These are phyloP conservation scores for Paramisgurnus dabryanus DNA, from an alignment of 2,113 vertebrate species.

Conservation along the genomic window DNA sequence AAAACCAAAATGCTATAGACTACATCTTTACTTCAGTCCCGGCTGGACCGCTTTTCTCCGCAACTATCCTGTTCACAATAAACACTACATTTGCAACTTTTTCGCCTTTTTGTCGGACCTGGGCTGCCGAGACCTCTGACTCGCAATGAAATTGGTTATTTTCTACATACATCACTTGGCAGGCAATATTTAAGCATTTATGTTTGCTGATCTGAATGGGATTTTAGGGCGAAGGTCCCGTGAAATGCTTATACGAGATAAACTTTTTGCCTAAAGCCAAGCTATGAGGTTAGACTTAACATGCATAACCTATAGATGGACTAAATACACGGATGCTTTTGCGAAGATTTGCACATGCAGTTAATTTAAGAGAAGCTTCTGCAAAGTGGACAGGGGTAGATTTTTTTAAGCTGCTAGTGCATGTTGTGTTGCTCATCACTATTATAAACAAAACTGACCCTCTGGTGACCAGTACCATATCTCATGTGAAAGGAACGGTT, in stretches of 20 bases:
- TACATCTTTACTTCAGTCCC: not conserved
- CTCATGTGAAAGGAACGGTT: constrained; percentile 14
- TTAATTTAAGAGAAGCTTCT: constrained; percentile 18
- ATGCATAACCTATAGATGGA: constrained; percentile 10
- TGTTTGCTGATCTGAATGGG: not conserved
- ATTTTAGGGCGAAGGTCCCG: not conserved
- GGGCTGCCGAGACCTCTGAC: not conserved
- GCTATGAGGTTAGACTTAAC: not conserved
- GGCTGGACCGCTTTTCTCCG: constrained; percentile 2
- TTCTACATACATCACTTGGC: constrained; percentile 31
- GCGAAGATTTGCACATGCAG: not conserved
- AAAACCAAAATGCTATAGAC: constrained; percentile 23
- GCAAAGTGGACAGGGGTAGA: not conserved
- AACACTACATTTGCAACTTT: not conserved
- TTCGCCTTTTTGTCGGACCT: not conserved
- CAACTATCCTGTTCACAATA: constrained; percentile 8
- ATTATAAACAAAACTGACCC: constrained; percentile 47
- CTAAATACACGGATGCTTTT: not conserved
- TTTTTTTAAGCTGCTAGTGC: constrained; percentile 8
- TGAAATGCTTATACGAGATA: constrained; percentile 18
- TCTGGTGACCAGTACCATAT: not conserved
- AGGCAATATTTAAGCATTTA: not conserved
- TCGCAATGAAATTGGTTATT: not conserved
- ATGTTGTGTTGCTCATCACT: constrained; percentile 28
- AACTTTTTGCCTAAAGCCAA: not conserved